Evolutionary conservation across 2,797 vertebrate species (phyloP).

Genomic region (Trichosurus vulpecula): DNA sequence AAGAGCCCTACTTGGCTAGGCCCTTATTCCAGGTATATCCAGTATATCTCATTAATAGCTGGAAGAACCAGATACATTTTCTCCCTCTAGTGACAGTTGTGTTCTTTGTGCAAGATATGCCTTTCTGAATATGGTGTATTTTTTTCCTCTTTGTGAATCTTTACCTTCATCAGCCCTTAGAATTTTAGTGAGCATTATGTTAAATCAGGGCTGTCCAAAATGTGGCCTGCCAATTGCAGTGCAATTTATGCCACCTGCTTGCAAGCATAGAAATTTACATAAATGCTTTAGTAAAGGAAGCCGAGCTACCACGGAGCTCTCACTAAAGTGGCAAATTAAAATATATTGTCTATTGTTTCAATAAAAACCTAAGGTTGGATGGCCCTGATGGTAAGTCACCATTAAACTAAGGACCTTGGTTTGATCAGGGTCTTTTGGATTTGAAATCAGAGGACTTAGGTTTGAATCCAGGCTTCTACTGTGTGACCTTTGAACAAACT

Average conservation of each 20-base stretch:
- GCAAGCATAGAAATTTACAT: no score
- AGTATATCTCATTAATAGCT: neutral
- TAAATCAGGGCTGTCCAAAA: no score
- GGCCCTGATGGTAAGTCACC: neutral
- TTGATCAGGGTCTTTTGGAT: neutral
- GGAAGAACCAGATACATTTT: neutral
- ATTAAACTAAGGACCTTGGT: neutral
- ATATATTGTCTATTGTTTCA: no score
- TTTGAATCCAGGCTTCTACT: constrained; percentile 11
- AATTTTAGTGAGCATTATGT: neutral
- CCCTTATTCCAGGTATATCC: neutral
- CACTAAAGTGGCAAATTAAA: no score
- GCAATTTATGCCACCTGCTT: no score
- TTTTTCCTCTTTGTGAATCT: neutral
- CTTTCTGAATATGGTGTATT: neutral
- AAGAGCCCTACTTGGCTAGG: neutral
- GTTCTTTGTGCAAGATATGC: neutral
- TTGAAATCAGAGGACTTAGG: neutral
- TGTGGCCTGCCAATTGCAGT: no score
- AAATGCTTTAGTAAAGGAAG: no score
- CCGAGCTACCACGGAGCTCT: no score
- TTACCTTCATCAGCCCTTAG: neutral
- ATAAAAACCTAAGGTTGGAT: no score
- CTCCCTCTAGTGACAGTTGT: neutral
- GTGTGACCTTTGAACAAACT: neutral